Evolutionary conservation across 1,140 invertebrate genomes (phyloP), one percentile per base, ranked within the genome.

Genomic region (Campodea augens): DNA sequence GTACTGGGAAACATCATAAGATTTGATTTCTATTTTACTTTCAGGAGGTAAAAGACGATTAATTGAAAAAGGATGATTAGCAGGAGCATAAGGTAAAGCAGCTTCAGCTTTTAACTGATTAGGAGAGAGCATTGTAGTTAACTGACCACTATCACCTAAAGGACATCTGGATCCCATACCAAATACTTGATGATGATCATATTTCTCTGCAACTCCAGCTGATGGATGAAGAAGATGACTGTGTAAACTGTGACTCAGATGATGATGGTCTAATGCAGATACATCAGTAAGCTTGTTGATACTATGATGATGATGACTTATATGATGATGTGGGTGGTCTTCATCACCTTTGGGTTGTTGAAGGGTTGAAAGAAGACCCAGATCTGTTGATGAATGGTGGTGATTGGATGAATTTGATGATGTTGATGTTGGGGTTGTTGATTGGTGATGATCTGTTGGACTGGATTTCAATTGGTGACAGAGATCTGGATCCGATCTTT

Each of bases 1-100:
- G 52, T 82, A 78, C 61, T 68, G 62, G 50, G 62, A 64, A 52
- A 70, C 66, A 44, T 74, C 71, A 55, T 70, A 58, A 52, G 72
- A 56, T 57, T 70, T 50, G 57, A 65, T 48, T 55, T 59, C 59
- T 52, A 81, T 72, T 60, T 88, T 85, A 44, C 77, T 78, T 55
- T 85, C 83, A 38, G 81, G 78, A 7, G 84, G 82, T 54, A 88
- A 64, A 56, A 93, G 72, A 57, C 88, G 78, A 51, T 85, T 91
- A 55, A 95, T 93, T 59, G 85, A 89, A 65, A 93, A 95, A 1
- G 90, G 89, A 61, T 92, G 84, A 58, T 72, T 78, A 45, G 81
- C 78, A 5, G 80, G 73, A 53, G 81, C 83, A n/a, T 75, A 74
- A 15, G 36, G 37, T 10, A 73, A 62, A 22, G 78, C 75, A 47